phyloP scores from a whole-genome alignment of 2,113 vertebrate genomes.

The Oplegnathus fasciatus region DNA sequence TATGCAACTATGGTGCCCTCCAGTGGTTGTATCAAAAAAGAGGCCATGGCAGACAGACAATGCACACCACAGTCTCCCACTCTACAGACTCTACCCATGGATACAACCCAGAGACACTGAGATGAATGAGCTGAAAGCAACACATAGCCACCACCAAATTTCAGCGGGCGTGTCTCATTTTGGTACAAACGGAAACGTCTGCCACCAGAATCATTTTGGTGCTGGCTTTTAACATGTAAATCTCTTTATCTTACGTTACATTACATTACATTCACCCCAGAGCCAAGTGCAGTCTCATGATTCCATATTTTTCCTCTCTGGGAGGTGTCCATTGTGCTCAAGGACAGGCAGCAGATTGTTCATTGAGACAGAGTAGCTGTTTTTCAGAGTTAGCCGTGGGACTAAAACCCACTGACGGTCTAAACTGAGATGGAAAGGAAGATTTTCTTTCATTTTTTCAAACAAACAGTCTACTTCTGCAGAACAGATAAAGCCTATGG shows the following conservation, averaged over 20 bases:
- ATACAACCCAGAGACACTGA: not conserved
- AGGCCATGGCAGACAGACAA: not conserved
- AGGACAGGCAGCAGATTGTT: constrained; percentile 72
- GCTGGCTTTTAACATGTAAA: not conserved
- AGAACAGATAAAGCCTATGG: constrained; percentile 3
- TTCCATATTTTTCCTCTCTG: constrained; percentile 14
- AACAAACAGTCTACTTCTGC: not conserved
- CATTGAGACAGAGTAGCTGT: constrained; percentile 23
- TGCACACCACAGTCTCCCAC: fast-evolving
- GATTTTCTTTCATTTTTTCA: constrained; percentile 9
- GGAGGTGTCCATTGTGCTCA: constrained; percentile 51
- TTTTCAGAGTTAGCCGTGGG: constrained; percentile 46
- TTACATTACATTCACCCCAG: not conserved
- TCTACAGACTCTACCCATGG: no score
- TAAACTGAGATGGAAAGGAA: constrained; percentile 33
- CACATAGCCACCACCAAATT: not conserved
- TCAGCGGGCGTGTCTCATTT: not conserved
- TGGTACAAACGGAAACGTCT: not conserved
- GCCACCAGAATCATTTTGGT: not conserved
- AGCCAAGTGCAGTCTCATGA: not conserved
- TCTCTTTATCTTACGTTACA: not conserved
- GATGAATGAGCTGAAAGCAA: not conserved
- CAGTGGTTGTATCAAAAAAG: constrained; percentile 1
- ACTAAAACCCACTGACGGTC: constrained; percentile 47
- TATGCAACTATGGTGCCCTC: not conserved